A percentile compares a stretch with the other conserved stretches of the same genome.
Conservation (phyloP, 2,888 invertebrate species). For the Sinotaia quadrata region DNA sequence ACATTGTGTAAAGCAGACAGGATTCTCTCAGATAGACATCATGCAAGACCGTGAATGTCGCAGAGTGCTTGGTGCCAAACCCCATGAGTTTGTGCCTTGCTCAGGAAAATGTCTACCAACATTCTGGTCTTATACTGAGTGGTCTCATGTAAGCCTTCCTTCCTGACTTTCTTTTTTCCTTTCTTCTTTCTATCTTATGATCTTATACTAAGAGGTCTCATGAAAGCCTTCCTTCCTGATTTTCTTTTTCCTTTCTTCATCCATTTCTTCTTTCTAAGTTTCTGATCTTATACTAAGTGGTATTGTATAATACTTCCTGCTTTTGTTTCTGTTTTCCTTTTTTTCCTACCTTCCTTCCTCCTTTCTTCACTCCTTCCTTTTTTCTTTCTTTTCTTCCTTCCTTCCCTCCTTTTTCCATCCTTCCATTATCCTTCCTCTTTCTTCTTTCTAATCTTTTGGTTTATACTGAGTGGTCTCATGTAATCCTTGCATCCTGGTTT, state of each 20-base stretch:
- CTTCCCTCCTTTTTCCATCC: too few species aligned
- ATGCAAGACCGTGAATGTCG: conserved; percentile 74
- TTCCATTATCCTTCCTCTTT: too few species aligned
- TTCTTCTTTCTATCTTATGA: conserved; percentile 79
- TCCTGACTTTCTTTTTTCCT: too few species aligned
- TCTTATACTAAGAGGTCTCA: conserved; percentile 81
- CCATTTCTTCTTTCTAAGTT: too few species aligned
- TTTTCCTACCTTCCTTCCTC: too few species aligned
- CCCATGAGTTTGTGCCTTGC: conserved; percentile 76
- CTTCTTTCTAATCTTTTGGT: too few species aligned
- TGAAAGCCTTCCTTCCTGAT: conserved; percentile 74
- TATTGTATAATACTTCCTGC: conserved; percentile 75
- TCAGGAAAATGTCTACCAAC: conserved; percentile 79
- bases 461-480: too few species aligned
- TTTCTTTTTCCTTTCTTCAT: too few species aligned
- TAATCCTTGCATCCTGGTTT: too few species aligned
- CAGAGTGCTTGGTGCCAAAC: conserved; percentile 74
- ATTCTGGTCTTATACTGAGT: conserved; percentile 82
- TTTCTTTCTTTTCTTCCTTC: too few species aligned
- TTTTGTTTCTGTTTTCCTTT: too few species aligned
- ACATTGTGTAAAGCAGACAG: conserved; percentile 76
- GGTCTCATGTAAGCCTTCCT: conserved; percentile 77
- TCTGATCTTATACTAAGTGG: conserved; percentile 85
- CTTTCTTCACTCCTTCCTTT: too few species aligned
- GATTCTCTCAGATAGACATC: conserved; percentile 43